Base-by-base conservation (phyloP, 2,888 invertebrate species). In the Chrysomela aeneicollis region DNA sequence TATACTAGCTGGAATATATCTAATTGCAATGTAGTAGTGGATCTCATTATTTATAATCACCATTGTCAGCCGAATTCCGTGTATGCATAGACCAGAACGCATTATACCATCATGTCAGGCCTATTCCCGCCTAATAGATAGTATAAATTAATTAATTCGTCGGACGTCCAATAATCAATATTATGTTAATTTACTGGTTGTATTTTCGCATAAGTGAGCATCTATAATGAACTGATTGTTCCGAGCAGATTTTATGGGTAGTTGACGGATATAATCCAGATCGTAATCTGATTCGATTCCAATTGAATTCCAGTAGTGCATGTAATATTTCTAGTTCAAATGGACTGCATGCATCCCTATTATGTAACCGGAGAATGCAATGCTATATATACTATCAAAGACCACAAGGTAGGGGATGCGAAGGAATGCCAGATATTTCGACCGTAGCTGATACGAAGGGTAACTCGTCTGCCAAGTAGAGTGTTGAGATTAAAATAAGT, bases 1-100 rank as follows among this genome's bases (percentile, higher is more conserved):
- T 62, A 54, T 30, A 59, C 55, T 52, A 57, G 17, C 59, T 52
- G 19, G 58, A 59, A 59, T 50, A 54, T 61, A 46, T 59, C 60
- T 61, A 63, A 64, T 66, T 42, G 52, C 57, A 52, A 57, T 61
- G 47, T 63, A 53, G 63, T 67, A 52, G 50, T 54, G 57, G 47
- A 10, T 47, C 49, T 58, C 69, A 66, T 69, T 64, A 69, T 64
- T 69, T 66, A 64, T 62, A 66, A 69, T 69, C 66, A 68, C 62
- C 58, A 62, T 60, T 53, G 62, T 52, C 64, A 53, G 57, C 47
- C 52, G 42, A 58, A 64, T 64, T 69, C 53, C 50, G 53, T 47
- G 46, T 59, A 66, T 60, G 66, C 61, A 64, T 42, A 47, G 52
- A 62, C 57, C 49, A 54, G 52, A 64, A 59, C 46, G 57, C 66